Evolutionary conservation across 2,888 invertebrate genomes (phyloP).

Genomic region (Hedychridium roseum): DNA sequence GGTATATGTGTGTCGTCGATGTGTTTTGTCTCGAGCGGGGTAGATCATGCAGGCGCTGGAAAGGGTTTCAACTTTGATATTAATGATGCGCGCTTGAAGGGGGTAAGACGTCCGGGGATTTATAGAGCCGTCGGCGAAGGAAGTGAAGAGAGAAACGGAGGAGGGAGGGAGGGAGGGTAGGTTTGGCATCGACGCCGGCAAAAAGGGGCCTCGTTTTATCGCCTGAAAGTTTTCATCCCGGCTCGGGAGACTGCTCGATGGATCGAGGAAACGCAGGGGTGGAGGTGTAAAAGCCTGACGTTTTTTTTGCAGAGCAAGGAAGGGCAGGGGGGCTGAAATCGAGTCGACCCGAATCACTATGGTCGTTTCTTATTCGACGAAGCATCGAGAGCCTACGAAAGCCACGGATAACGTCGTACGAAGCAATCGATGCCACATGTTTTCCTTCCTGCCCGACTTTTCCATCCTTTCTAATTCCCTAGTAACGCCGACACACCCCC

Average conservation of each 20-base stretch:
- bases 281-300: too few species aligned
- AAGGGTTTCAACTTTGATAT: constrained; percentile 38
- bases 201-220: constrained; percentile 36
- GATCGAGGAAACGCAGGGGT: constrained; percentile 13
- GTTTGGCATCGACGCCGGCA: constrained; percentile 8
- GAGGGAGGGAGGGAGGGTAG: background rate
- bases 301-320: too few species aligned
- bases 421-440: too few species aligned
- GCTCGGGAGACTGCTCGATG: constrained; percentile 21
- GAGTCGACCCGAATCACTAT: constrained; percentile 24
- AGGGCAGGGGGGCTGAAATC: constrained; percentile 10
- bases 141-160: too few species aligned
- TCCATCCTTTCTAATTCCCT: background rate
- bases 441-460: background rate
- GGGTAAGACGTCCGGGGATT: constrained; percentile 27
- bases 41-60: too few species aligned
- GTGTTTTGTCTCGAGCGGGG: too few species aligned
- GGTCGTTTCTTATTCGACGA: constrained; percentile 27
- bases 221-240: constrained; percentile 22
- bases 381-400: too few species aligned
- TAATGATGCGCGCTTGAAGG: constrained; percentile 35
- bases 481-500: background rate
- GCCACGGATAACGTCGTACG: too few species aligned
- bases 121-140: too few species aligned
- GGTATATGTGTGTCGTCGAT: too few species aligned